Base-by-base conservation (phyloP, 2,888 invertebrate species). In the Pachydiplax longipennis region DNA sequence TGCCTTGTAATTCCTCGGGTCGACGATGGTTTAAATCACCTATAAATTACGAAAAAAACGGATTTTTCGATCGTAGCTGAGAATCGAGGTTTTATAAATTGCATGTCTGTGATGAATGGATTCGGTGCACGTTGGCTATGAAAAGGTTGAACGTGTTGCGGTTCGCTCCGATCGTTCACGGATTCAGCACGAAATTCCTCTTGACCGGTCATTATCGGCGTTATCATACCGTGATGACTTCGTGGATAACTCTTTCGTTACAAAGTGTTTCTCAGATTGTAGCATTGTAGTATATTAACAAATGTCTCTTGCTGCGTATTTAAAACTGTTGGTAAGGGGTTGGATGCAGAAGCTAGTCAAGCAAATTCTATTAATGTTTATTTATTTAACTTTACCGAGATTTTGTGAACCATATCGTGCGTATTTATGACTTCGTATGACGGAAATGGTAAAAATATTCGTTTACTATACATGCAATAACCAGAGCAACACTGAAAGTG, bases 41-140 rank as follows among this genome's bases (percentile, higher is more conserved):
- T 87, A 87, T 87, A 87, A 87, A 87, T 87, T 87, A 61, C 37
- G n/a, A 87, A 87, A 87, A n/a, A 87, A 87, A 65, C 10, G 87
- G 58, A 53, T 73, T 61, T 87, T 35, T 61, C 87, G 87, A 83
- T 83, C 58, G 35, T 35, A 37, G 58, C 58, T 35, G 22, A 31
- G n/a, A 35, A 87, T 87, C 61, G 61, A 37, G 37, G 58, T 61
- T 31, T 87, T n/a, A 37, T 61, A 87, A 87, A 87, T 87, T 87
- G 87, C 87, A 65, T 37, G 37, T n/a, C 61, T 37, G 87, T 58
- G 87, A 87, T 87, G 13, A 87, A 87, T 37, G 87, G 87, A 87
- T 65, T 65, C 61, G 87, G 87, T 65, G 61, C 87, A 87, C 37
- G 87, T n/a, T 37, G 58, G 61, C 58, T 87, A 87, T 31, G 87